These are phyloP conservation scores for Drosophila nigromelanica DNA, from an alignment of 1,140 invertebrate species.

Conservation along the genomic window DNA sequence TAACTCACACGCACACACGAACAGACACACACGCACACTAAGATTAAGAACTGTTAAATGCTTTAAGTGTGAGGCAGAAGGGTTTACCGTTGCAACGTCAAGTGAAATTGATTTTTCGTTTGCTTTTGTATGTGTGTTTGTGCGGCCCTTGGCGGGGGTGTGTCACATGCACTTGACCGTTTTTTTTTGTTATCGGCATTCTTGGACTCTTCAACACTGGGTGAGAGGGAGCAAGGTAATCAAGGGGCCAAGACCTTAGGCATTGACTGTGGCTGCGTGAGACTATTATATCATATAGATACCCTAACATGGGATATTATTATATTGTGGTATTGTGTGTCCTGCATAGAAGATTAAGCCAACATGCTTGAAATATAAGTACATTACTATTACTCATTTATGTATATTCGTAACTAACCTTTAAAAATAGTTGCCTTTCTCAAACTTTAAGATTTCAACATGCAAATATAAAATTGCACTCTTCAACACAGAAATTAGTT, in stretches of 20 bases:
- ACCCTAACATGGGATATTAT: conserved; percentile 8
- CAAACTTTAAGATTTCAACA: too few species aligned
- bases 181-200: conserved; percentile 19
- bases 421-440: too few species aligned
- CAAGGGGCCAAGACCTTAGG: conserved; percentile 9
- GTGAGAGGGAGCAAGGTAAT: not conserved
- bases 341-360: not conserved
- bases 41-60: conserved; percentile 1
- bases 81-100: conserved; percentile 18
- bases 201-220: conserved; percentile 1
- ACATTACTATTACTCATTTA: too few species aligned
- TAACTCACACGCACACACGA: conserved; percentile 11
- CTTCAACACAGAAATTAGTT: not conserved
- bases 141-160: conserved; percentile 27
- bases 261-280: not conserved
- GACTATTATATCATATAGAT: conserved; percentile 16
- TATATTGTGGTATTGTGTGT: not conserved
- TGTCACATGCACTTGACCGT: conserved; percentile 58
- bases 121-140: conserved; percentile 5
- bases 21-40: conserved; percentile 5
- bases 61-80: conserved; percentile 20
- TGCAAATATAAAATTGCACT: too few species aligned
- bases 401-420: too few species aligned
- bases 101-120: conserved; percentile 68
- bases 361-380: too few species aligned